Evolutionary conservation across 1,140 invertebrate genomes (phyloP).

Genomic region (Xylocopa sonorina): DNA sequence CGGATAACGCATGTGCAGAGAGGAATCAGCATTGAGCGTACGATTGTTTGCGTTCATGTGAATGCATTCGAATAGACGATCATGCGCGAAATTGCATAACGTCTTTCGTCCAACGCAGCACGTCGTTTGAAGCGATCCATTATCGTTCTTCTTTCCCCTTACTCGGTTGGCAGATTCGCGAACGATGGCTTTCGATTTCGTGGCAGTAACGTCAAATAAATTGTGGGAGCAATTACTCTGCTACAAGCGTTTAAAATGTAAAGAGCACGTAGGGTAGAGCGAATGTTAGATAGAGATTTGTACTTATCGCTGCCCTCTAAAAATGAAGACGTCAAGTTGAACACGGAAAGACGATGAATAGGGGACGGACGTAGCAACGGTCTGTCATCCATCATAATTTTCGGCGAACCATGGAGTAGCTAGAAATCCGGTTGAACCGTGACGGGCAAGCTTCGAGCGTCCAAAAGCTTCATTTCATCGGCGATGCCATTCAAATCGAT

Average conservation of each 20-base stretch:
- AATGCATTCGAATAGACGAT: conserved; percentile 26
- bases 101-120: conserved; percentile 1
- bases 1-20: conserved; percentile 36
- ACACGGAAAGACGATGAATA: background rate
- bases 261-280: background rate
- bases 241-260: background rate
- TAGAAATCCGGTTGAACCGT: background rate
- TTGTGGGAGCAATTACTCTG: background rate
- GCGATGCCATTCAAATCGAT: conserved; percentile 21
- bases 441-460: background rate
- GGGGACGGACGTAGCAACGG: too few relatives aligned
- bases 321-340: background rate
- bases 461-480: conserved; percentile 1
- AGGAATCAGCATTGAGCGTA: conserved; percentile 11
- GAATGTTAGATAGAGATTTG: too few relatives aligned
- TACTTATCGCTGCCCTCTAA: background rate
- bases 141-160: conserved; percentile 35
- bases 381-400: background rate
- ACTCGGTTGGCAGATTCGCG: background rate
- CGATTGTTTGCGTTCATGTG: background rate
- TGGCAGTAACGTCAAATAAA: conserved; percentile 36
- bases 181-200: background rate
- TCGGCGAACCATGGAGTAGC: background rate
- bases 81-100: conserved; percentile 47
- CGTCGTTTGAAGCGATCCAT: conserved; percentile 28